Evolutionary conservation across 2,888 invertebrate genomes (phyloP).

Genomic region (Stenotaenia linearis): DNA sequence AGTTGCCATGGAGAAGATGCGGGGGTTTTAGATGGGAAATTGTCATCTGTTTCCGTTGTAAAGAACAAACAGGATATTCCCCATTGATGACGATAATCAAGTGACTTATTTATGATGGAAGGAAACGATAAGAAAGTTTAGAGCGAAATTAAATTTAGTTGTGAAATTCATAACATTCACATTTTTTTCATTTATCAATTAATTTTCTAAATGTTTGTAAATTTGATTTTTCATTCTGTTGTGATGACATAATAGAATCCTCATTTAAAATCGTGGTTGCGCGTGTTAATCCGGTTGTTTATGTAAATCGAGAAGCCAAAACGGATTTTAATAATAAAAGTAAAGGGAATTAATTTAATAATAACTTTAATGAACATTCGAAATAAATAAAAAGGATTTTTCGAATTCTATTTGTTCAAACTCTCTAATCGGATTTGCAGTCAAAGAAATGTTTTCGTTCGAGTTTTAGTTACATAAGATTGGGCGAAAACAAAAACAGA

Average conservation of each 20-base stretch:
- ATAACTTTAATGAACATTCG: neutral
- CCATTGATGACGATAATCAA: slow-evolving; percentile 3
- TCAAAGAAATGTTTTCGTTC: neutral
- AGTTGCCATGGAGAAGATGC: neutral
- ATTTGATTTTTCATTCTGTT: too few species aligned
- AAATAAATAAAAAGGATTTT: neutral
- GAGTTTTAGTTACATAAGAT: neutral
- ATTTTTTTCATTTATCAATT: too few species aligned
- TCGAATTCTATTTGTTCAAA: neutral
- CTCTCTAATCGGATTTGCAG: neutral
- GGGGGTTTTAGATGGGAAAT: slow-evolving; percentile 7
- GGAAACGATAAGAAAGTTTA: neutral
- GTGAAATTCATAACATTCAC: too few species aligned
- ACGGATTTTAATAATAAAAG: neutral
- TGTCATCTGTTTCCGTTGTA: slow-evolving; percentile 2
- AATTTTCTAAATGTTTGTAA: too few species aligned
- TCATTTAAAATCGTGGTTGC: neutral
- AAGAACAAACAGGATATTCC: slow-evolving; percentile 5
- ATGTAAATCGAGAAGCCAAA: neutral
- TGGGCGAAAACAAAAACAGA: neutral
- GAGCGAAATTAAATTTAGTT: neutral
- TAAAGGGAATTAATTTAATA: neutral
- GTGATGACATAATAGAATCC: neutral
- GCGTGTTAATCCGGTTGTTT: slow-evolving; percentile 4
- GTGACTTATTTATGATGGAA: neutral